Percentiles rank a stretch among this genome's conserved stretches.
Conservation (phyloP, 2,888 invertebrate genomes). For the Stratiomys singularior region DNA sequence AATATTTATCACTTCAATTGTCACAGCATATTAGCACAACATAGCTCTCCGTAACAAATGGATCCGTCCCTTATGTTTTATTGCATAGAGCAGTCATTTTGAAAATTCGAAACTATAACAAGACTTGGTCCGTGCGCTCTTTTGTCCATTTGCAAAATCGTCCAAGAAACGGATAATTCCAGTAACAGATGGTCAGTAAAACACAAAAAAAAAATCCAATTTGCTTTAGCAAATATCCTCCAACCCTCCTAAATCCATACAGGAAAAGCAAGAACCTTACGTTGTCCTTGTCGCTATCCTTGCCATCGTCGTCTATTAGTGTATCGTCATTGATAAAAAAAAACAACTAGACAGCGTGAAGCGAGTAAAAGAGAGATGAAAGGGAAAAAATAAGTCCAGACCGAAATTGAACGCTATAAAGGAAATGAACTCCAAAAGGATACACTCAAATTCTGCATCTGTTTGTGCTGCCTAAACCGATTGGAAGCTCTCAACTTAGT, state of each 20-base stretch:
- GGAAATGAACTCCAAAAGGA: conserved; percentile 34
- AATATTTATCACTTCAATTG: neutral
- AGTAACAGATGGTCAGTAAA: conserved; percentile 38
- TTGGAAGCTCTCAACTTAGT: too few species aligned
- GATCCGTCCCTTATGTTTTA: neutral
- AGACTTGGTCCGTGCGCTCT: neutral
- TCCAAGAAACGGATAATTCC: neutral
- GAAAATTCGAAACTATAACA: neutral
- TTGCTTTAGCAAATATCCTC: conserved; percentile 34
- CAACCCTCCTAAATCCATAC: neutral
- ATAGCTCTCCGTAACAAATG: neutral
- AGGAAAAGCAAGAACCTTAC: neutral
- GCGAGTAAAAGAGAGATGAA: neutral
- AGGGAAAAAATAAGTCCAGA: conserved; percentile 10
- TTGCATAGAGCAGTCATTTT: neutral
- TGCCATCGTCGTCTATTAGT: conserved; percentile 14
- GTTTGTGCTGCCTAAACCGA: too few species aligned
- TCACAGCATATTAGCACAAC: neutral
- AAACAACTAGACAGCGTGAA: too few species aligned
- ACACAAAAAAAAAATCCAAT: conserved; percentile 36
- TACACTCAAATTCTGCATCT: neutral
- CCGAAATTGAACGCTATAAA: conserved; percentile 37
- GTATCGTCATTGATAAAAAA: neutral
- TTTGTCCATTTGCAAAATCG: conserved; percentile 8
- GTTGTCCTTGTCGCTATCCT: too few species aligned